Percentiles rank a stretch among this genome's conserved stretches.
Conservation (phyloP, 2,888 invertebrate genomes). For the Gryllus longicercus region DNA sequence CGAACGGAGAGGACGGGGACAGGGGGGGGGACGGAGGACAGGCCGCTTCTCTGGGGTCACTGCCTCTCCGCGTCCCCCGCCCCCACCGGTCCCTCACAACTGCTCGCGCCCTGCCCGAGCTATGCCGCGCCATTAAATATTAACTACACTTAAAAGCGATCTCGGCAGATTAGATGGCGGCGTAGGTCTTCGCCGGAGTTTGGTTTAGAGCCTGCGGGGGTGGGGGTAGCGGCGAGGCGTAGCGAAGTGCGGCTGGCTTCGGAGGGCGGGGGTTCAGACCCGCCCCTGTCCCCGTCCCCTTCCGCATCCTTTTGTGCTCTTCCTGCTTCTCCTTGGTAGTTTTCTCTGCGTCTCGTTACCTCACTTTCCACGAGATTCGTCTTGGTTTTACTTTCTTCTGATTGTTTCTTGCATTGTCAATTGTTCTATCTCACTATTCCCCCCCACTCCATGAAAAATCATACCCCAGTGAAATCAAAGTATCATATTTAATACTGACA, state of each 20-base stretch:
- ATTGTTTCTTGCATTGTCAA: too few species aligned
- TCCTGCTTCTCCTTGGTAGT: too few species aligned
- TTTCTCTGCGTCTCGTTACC: too few species aligned
- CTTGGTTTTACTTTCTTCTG: too few species aligned
- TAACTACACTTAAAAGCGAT: conserved; percentile 50
- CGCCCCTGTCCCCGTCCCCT: too few species aligned
- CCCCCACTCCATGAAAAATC: too few species aligned
- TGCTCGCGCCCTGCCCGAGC: not conserved
- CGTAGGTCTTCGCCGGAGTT: conserved; percentile 22
- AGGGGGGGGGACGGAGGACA: not conserved
- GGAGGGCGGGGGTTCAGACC: not conserved
- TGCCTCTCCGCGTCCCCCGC: not conserved
- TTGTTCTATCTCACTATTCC: too few species aligned
- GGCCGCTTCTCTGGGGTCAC: not conserved
- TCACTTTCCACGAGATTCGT: too few species aligned
- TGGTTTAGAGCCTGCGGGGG: not conserved
- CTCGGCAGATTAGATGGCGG: conserved; percentile 44
- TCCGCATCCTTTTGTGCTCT: too few species aligned
- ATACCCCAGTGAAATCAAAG: too few species aligned
- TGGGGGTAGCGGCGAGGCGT: not conserved
- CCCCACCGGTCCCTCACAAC: not conserved
- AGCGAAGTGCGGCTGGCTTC: not conserved
- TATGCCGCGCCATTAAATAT: conserved; percentile 45
- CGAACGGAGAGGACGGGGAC: not conserved
- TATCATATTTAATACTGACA: too few species aligned